Conservation (phyloP, 2,113 vertebrate species). For the Terrapene triunguis region DNA sequence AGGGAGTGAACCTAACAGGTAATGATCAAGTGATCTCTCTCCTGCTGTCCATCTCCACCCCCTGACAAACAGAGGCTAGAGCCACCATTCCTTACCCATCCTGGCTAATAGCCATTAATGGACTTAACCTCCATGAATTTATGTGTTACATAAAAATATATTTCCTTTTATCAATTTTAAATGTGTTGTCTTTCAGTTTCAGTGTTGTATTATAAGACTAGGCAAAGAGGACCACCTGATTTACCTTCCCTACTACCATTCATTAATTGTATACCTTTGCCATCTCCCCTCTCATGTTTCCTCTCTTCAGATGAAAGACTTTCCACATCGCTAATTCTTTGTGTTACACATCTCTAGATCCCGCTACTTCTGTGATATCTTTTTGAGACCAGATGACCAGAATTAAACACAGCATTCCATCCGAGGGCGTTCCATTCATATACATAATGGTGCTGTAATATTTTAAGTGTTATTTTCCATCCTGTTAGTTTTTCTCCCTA, state of each 20-base stretch:
- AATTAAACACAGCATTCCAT: background rate
- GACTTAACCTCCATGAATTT: background rate
- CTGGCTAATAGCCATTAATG: no score
- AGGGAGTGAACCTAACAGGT: no score
- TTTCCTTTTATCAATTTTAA: background rate
- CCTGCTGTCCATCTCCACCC: no score
- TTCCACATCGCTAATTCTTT: conserved; percentile 19
- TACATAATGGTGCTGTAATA: background rate
- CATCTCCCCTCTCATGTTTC: background rate
- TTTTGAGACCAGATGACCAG: background rate
- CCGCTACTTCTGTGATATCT: background rate
- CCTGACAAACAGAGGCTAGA: no score
- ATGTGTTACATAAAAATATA: background rate
- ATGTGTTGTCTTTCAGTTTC: background rate
- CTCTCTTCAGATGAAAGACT: background rate
- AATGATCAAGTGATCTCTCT: no score
- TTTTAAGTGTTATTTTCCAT: background rate
- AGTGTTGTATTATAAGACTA: background rate
- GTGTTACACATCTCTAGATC: background rate
- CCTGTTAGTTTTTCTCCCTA: background rate
- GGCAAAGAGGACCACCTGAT: background rate
- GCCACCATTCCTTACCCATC: no score
- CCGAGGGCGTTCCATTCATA: background rate
- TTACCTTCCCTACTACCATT: background rate
- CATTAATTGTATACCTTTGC: background rate